Evolutionary conservation across 2,113 vertebrate species (phyloP).

Genomic region (Rhadina sibilatrix): DNA sequence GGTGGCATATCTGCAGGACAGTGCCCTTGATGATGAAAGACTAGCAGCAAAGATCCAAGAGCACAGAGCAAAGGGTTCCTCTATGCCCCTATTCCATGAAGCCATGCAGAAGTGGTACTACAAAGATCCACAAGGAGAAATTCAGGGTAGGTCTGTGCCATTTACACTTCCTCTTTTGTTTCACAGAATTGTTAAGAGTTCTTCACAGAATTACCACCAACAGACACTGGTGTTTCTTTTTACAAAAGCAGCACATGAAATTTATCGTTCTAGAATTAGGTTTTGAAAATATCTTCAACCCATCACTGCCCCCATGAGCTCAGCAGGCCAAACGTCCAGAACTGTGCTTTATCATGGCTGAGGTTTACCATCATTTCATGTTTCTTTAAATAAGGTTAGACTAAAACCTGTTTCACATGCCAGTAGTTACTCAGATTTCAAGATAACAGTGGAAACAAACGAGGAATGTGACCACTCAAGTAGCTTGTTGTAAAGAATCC

Average conservation of each 20-base stretch:
- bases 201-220: neutral
- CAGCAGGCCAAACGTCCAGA: neutral
- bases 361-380: neutral
- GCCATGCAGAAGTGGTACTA: constrained; percentile 99
- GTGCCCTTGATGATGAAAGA: constrained; percentile 89
- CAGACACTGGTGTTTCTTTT: neutral
- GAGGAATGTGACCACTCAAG: neutral
- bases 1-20: constrained; percentile 97
- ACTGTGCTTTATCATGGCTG: accelerated
- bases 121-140: constrained; percentile 98
- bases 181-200: neutral
- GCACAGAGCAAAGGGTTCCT: constrained; percentile 84
- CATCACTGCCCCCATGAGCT: neutral
- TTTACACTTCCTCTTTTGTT: constrained; percentile 57
- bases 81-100: constrained; percentile 85
- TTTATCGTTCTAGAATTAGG: neutral
- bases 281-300: neutral
- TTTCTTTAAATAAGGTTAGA: neutral
- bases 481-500: neutral
- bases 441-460: neutral
- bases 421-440: neutral
- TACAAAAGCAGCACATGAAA: neutral
- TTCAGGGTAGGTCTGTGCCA: constrained; percentile 84
- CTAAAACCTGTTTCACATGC: neutral
- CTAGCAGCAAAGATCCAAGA: constrained; percentile 84